Base-by-base conservation (phyloP, 2,797 vertebrate genomes). In the Eutrigla gurnardus region DNA sequence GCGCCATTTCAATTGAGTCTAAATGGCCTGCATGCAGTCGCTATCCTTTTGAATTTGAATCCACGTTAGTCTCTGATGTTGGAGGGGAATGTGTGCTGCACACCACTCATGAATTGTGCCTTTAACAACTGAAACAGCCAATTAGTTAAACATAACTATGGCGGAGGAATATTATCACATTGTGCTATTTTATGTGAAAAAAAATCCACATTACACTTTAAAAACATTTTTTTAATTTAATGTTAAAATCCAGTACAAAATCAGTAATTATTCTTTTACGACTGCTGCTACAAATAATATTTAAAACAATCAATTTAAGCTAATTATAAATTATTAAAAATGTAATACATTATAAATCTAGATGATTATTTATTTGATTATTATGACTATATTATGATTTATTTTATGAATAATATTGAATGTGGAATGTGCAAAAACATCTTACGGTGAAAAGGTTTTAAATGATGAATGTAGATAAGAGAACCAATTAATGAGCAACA, bases 51-150 rank as follows among this genome's bases (percentile, higher is more conserved):
- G 25, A 25, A 13, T 74, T 49, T 5, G 4, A 53, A 54, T 46
- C 47, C 40, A 46, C 18, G 46, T 6, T 53, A 39, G 17, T 62
- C 32, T 15, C 33, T 39, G n/a, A 65, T 43, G 17, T 42, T 65
- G 10, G 4, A 10, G 14, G 37, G 40, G 57, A 33, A 46, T 68
- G 40, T 53, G 32, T 35, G 5, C 35, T n/a, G 40, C 45, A 52
- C 25, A 45, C 14, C 3, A 32, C 13, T 10, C 9, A 7, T 33
- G 36, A 43, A 64, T 7, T 63, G 17, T 70, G 13, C 35, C 18
- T 55, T 63, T 4, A 55, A 69, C 58, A 61, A 33, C 32, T 53
- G 47, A 53, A 71, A 54, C n/a, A 65, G 25, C 35, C 42, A 70
- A 14, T 39, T 39, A 6, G 4, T 35, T 39, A 57, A 50, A 25